Conservation (phyloP, 1,140 invertebrate genomes). For the Mesaphorura yosii region DNA sequence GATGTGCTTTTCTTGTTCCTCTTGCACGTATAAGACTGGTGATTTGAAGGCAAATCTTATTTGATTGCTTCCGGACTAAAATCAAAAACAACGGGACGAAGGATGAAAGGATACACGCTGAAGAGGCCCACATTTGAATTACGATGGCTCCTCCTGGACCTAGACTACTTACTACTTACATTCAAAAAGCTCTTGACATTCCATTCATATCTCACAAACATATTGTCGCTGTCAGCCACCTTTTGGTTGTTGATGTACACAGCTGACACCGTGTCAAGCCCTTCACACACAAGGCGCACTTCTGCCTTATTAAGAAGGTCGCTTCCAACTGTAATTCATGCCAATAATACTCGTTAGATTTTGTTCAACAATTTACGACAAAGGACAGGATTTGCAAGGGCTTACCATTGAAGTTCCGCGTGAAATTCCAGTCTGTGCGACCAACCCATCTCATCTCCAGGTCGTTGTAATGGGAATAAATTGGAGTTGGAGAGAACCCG, state of each 20-base stretch:
- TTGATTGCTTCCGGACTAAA: constrained; percentile 49
- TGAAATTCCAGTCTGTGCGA: constrained; percentile 63
- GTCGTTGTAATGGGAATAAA: constrained; percentile 67
- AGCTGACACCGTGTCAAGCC: constrained; percentile 71
- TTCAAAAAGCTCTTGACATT: constrained; percentile 54
- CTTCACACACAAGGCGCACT: constrained; percentile 59
- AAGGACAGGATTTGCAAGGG: not conserved
- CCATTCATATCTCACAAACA: constrained; percentile 75
- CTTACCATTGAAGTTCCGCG: constrained; percentile 34
- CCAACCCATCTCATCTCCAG: constrained; percentile 67
- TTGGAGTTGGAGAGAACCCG: constrained; percentile 44
- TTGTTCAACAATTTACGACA: not conserved
- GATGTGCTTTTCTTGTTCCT: constrained; percentile 43
- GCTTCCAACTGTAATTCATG: constrained; percentile 26
- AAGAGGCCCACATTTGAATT: too few species aligned
- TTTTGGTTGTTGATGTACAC: constrained; percentile 57
- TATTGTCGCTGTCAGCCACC: constrained; percentile 64
- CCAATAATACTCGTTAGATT: not conserved
- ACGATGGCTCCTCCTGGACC: too few species aligned
- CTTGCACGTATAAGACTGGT: constrained; percentile 53
- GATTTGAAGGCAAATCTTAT: constrained; percentile 62
- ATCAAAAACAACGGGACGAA: too few species aligned
- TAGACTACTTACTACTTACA: too few species aligned
- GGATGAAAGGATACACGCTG: too few species aligned
- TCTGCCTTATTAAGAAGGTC: constrained; percentile 33